Conservation (phyloP, 2,113 vertebrate genomes). For the Poicephalus meyeri region DNA sequence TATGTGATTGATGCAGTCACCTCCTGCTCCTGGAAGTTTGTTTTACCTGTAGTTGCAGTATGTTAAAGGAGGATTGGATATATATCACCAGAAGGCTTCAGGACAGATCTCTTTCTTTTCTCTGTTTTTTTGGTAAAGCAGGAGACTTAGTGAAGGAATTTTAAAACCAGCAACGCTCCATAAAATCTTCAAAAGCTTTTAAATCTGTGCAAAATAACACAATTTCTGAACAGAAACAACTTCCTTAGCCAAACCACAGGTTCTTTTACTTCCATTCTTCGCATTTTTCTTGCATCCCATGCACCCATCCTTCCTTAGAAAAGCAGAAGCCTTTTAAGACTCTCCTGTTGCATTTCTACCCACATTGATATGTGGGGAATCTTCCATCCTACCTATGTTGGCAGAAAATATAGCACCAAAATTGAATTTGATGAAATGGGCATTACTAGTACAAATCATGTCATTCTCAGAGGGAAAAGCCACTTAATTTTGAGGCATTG, state of each 20-base stretch:
- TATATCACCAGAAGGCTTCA: background rate
- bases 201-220: background rate
- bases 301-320: background rate
- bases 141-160: background rate
- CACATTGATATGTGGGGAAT: background rate
- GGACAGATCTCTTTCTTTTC: background rate
- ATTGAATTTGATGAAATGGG: background rate
- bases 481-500: background rate
- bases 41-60: background rate
- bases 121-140: background rate
- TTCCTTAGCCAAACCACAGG: background rate
- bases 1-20: background rate
- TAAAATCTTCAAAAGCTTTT: background rate
- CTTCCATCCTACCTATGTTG: background rate
- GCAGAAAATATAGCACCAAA: background rate
- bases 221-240: background rate
- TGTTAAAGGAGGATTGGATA: background rate
- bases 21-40: background rate
- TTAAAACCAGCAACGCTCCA: background rate
- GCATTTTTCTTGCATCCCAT: background rate
- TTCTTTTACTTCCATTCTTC: background rate
- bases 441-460: background rate
- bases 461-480: background rate
- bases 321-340: background rate
- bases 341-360: background rate